Evolutionary conservation across 2,888 invertebrate species (phyloP).

Genomic region (Spilosoma lubricipeda): DNA sequence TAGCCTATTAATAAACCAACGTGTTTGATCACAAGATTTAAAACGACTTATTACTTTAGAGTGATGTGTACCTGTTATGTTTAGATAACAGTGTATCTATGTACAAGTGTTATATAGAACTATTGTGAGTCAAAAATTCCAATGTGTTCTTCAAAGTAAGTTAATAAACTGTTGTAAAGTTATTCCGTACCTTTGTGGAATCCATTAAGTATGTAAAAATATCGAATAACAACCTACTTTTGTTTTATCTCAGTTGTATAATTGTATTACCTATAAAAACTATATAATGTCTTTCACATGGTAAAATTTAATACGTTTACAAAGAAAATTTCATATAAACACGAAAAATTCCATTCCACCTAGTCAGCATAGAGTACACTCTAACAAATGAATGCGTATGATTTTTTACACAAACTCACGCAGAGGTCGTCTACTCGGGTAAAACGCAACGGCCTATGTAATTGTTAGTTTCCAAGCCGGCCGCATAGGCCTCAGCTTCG

Average conservation of each 20-base stretch:
- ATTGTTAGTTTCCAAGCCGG: slow-evolving; percentile 24
- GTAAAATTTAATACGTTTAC: background rate
- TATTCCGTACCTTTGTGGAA: background rate
- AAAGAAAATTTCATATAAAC: background rate
- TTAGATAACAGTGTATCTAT: background rate
- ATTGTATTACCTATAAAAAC: no score
- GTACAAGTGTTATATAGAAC: background rate
- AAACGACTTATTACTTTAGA: slow-evolving; percentile 10
- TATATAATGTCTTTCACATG: no score
- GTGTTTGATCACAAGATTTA: slow-evolving; percentile 16
- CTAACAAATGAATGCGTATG: slow-evolving; percentile 20
- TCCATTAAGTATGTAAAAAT: no score
- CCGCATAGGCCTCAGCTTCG: slow-evolving; percentile 30
- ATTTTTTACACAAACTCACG: slow-evolving; percentile 33
- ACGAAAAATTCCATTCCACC: background rate
- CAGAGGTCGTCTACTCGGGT: slow-evolving; percentile 23
- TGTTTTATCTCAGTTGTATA: no score
- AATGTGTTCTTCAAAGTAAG: background rate
- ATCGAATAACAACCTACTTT: no score
- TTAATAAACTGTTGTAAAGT: background rate
- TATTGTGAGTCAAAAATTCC: background rate
- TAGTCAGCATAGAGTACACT: background rate
- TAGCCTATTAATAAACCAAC: slow-evolving; percentile 20
- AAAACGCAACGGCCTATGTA: slow-evolving; percentile 35
- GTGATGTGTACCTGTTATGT: slow-evolving; percentile 2